Conservation (phyloP, 1,140 invertebrate genomes). For the Drosophila ohnishii region DNA sequence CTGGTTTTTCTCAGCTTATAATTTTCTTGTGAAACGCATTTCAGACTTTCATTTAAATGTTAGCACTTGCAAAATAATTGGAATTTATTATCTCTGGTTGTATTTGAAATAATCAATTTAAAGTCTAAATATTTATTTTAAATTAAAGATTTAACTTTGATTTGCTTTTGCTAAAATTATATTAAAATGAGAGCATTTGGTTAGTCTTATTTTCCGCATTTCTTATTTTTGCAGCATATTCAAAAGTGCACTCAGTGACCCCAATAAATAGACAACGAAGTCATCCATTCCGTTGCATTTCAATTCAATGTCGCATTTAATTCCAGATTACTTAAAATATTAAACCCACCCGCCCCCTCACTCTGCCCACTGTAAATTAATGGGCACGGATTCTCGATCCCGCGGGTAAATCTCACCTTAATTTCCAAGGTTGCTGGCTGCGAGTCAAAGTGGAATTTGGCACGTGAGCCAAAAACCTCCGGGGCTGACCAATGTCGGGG, state of each 20-base stretch:
- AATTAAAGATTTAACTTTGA: background rate
- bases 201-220: background rate
- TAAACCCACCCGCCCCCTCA: slow-evolving; percentile 4
- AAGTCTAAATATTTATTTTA: background rate
- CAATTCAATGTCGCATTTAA: slow-evolving; percentile 32
- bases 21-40: slow-evolving; percentile 42
- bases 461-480: slow-evolving; percentile 90
- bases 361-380: slow-evolving; percentile 18
- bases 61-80: slow-evolving; percentile 21
- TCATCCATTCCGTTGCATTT: slow-evolving; percentile 20
- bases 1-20: background rate
- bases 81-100: slow-evolving; percentile 19
- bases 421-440: slow-evolving; percentile 89
- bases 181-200: slow-evolving; percentile 6
- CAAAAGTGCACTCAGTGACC: slow-evolving; percentile 5
- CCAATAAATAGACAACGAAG: slow-evolving; percentile 1
- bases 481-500: slow-evolving; percentile 90
- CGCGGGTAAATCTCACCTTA: slow-evolving; percentile 67
- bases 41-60: slow-evolving; percentile 31
- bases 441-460: slow-evolving; percentile 89
- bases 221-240: background rate
- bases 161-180: background rate
- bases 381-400: slow-evolving; percentile 13
- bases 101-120: slow-evolving; percentile 1
- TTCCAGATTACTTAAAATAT: slow-evolving; percentile 34